Percentiles rank a stretch among this genome's conserved stretches.
These are phyloP conservation scores for Platygyra sinensis DNA, from an alignment of 64 coral and sea anemone species.

Conservation along the genomic window DNA sequence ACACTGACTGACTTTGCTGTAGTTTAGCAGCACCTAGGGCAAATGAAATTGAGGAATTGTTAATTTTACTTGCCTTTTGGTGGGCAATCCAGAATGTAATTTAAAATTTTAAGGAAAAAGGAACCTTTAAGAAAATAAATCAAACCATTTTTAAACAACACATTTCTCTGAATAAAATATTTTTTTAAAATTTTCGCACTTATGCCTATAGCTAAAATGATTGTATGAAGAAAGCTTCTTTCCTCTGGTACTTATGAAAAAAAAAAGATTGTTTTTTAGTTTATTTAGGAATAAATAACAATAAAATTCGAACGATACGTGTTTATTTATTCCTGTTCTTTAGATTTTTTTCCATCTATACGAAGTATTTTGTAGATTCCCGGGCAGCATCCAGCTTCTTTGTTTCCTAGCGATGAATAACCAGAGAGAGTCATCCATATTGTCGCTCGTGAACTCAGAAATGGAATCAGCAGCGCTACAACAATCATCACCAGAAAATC, in stretches of 20 bases:
- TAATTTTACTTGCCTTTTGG: not conserved
- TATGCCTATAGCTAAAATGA: too few species aligned
- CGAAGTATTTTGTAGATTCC: not conserved
- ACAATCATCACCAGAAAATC: slow-evolving; percentile 62
- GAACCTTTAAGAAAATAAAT: too few species aligned
- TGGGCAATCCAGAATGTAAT: not conserved
- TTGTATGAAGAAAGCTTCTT: too few species aligned
- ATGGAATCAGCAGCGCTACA: slow-evolving; percentile 40
- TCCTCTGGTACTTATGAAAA: too few species aligned
- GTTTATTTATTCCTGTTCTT: not conserved
- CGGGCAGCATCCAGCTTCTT: slow-evolving; percentile 13
- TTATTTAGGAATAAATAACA: not conserved
- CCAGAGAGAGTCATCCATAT: slow-evolving; percentile 84
- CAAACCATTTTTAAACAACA: too few species aligned
- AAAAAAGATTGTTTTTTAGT: too few species aligned
- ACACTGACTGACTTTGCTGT: not conserved
- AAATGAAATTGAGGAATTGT: not conserved
- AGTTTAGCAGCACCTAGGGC: not conserved
- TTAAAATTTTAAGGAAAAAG: too few species aligned
- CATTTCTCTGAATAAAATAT: too few species aligned
- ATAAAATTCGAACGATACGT: not conserved
- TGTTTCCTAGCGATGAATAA: slow-evolving; percentile 38
- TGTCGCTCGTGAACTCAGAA: slow-evolving; percentile 47
- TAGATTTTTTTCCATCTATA: not conserved
- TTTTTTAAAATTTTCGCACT: too few species aligned